phyloP scores from a whole-genome alignment of 2,888 invertebrate species.

The Marasmarcha lunaedactyla region DNA sequence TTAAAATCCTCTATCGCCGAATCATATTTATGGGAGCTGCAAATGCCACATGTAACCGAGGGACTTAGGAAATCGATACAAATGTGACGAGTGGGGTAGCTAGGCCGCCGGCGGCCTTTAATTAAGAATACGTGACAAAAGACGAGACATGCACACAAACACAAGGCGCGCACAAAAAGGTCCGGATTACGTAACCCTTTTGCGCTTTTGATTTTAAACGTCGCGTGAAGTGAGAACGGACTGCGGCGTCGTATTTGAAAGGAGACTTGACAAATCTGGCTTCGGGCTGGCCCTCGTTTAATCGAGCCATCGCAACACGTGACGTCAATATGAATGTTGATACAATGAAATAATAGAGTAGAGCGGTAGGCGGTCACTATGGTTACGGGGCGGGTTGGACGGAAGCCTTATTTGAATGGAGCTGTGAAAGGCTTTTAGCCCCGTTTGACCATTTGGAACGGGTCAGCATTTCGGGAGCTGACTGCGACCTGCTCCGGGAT shows the following conservation, averaged over 20 bases:
- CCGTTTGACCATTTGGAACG: constrained; percentile 54
- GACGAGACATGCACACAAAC: constrained; percentile 65
- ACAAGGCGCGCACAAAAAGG: constrained; percentile 61
- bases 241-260: constrained; percentile 60
- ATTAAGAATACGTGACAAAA: constrained; percentile 73
- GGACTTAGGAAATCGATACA: constrained; percentile 54
- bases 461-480: constrained; percentile 58
- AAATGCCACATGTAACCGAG: constrained; percentile 27
- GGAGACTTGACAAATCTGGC: constrained; percentile 66
- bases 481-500: constrained; percentile 39
- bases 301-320: constrained; percentile 52
- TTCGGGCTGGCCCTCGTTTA: constrained; percentile 59
- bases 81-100: constrained; percentile 58
- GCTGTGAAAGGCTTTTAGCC: constrained; percentile 49
- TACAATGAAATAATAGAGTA: constrained; percentile 58
- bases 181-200: constrained; percentile 66
- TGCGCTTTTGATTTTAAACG: constrained; percentile 69
- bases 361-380: constrained; percentile 51
- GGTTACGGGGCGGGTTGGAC: constrained; percentile 42
- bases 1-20: constrained; percentile 25
- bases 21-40: constrained; percentile 32
- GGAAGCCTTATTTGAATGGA: constrained; percentile 47
- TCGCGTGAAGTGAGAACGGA: constrained; percentile 58
- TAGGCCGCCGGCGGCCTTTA: constrained; percentile 56
- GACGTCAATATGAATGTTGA: constrained; percentile 61